Evolutionary conservation across 2,888 invertebrate genomes (phyloP), one percentile per base, ranked within the genome.

Genomic region (Melanostoma mellinum): DNA sequence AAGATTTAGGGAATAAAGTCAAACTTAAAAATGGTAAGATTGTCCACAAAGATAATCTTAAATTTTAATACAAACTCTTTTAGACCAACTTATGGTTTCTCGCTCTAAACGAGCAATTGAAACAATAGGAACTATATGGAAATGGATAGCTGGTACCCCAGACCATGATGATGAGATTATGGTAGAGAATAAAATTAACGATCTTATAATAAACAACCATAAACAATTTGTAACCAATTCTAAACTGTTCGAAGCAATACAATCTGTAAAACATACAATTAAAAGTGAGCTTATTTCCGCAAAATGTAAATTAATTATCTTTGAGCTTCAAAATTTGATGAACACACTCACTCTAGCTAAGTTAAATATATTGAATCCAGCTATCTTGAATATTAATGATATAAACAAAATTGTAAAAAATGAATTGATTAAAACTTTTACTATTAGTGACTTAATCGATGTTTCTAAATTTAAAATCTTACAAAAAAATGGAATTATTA

Each of bases 101-200:
- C 58, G 40, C 38, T 38, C 20, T 35, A 53, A 30, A 36, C 3
- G 53, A 53, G 53, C 1, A 20, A 20, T 35, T 3, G 53, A 35
- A 53, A 35, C 53, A 35, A 8, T 53, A 9, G 33, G n/a, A 35
- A 53, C 3, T 32, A 35, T 53, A 0, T 53, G 53, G 35, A 53
- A 53, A 32, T 58, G 58, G n/a, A n/a, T n/a, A n/a, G 42, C 42
- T 5, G 58, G 58, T 5, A 30, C 58, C 3, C 42, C 30, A 32
- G 40, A 58, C n/a, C 38, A 55, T 20, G 55, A 55, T 42, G 60
- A 60, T 32, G 60, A 60, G 33, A 3, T 60, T 3, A 35, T 6
- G 8, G n/a, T 44, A 6, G 44, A 60, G 20, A 44, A 42, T 8
- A 60, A 60, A 60, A 60, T 60, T 20, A 44, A 60, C n/a, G 44